Evolutionary conservation across 2,113 vertebrate species (phyloP), one percentile per base, ranked within the genome.

Genomic region (Corythornis cristatus): DNA sequence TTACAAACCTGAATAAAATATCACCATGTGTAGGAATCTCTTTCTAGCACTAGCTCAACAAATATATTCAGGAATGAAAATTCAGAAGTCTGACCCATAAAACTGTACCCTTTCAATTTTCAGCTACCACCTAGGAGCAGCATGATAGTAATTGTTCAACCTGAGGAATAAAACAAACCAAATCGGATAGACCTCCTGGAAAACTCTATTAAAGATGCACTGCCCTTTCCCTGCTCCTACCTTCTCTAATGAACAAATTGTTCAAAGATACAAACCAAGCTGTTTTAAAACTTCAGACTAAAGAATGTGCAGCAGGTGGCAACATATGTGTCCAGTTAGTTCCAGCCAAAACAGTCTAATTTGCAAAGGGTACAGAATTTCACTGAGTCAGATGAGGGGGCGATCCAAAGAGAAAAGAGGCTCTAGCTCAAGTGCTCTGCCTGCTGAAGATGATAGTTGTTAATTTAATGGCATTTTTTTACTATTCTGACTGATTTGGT

Each of bases 301-400:
- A 90, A 85, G 87, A 90, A 92, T 81, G 56, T 93, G 80, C 89
- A 97, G 96, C 97, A 97, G 97, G 97, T 97, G 97, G 97, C 61
- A 96, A 97, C 97, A 97, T 97, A 94, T 94, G 93, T 91, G 95
- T 96, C 94, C 96, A 82, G 67, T 91, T 93, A 91, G 82, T 96
- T 97, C 90, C 89, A 98, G 97, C 90, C 97, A 97, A 97, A 98
- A 98, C 97, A 98, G 94, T 96, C 92, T 96, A 90, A 86, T 88
- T 93, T 95, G 93, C 45, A 89, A 96, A 97, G 96, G 79, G 89
- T 82, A 88, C 56, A 84, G 89, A 96, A 95, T 91, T 93, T 96
- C 8, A 8, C 53, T 67, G 98, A 98, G 90, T 98, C 97, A 93
- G 37, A 57, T 88, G 96, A 96, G 97, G 96, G 95, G 95, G 96